Percentiles rank a stretch among this genome's conserved stretches.
These are phyloP conservation scores for Spisula solida DNA, from an alignment of 2,888 invertebrate species.

Conservation along the genomic window DNA sequence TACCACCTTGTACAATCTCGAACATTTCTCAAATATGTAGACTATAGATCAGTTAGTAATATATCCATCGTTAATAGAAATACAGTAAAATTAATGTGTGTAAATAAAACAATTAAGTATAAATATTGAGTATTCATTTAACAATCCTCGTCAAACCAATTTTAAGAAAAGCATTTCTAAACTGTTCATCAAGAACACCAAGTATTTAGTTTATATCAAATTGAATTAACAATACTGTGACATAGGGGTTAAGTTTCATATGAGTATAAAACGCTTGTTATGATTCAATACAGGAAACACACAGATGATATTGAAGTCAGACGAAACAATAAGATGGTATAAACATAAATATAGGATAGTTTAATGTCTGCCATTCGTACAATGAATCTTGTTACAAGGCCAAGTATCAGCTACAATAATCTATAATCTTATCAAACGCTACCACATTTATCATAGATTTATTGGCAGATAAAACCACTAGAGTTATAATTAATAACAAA, in stretches of 20 bases:
- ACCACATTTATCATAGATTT: constrained; percentile 4
- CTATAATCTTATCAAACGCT: constrained; percentile 18
- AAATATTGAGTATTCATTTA: neutral
- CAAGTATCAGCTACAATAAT: constrained; percentile 25
- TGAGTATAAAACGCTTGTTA: neutral
- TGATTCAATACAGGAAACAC: constrained; percentile 3
- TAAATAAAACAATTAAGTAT: neutral
- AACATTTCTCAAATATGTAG: neutral
- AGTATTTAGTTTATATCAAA: neutral
- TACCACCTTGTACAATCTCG: constrained; percentile 10
- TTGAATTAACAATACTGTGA: neutral
- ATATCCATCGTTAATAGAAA: neutral
- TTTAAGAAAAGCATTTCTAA: neutral
- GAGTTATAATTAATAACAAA: neutral
- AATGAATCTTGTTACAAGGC: neutral
- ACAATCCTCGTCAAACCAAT: neutral
- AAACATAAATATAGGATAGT: constrained; percentile 5
- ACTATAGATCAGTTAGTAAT: neutral
- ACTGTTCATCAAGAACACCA: neutral
- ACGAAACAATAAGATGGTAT: neutral
- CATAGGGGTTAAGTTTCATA: neutral
- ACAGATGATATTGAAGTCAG: neutral
- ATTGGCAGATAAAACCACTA: neutral
- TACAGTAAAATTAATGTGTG: neutral
- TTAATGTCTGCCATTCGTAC: neutral